These are phyloP conservation scores for Acronicta aceris DNA, from an alignment of 2,888 invertebrate genomes.

Conservation along the genomic window DNA sequence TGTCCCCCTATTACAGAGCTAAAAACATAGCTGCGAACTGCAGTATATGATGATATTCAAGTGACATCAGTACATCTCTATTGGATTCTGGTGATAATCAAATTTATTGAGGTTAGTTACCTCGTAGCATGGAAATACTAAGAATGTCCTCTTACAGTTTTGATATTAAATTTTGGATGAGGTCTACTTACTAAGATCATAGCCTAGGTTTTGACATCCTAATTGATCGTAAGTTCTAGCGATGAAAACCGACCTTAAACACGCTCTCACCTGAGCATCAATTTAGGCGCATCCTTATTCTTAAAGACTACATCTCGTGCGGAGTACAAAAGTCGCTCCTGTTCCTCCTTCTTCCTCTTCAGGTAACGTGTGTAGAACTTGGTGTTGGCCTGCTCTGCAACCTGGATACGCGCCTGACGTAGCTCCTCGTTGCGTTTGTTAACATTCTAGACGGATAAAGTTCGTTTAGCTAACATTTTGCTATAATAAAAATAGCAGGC, in stretches of 20 bases:
- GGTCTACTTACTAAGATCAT: too few relatives aligned
- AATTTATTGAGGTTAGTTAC: too few relatives aligned
- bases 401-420: slow-evolving; percentile 72
- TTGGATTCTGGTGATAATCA: too few relatives aligned
- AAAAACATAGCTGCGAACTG: too few relatives aligned
- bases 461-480: not conserved
- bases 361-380: slow-evolving; percentile 80
- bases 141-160: too few relatives aligned
- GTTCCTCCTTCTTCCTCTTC: slow-evolving; percentile 71
- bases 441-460: slow-evolving; percentile 70
- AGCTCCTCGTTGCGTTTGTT: slow-evolving; percentile 83
- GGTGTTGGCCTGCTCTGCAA: slow-evolving; percentile 76
- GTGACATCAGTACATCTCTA: too few relatives aligned
- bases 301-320: slow-evolving; percentile 83
- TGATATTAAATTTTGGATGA: too few relatives aligned
- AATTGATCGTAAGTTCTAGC: too few relatives aligned
- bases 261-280: slow-evolving; percentile 73
- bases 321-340: slow-evolving; percentile 75
- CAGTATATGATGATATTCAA: too few relatives aligned
- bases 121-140: too few relatives aligned
- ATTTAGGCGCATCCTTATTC: slow-evolving; percentile 84
- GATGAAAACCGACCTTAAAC: too few relatives aligned
- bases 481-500: not conserved
- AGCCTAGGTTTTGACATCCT: too few relatives aligned
- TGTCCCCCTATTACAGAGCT: not conserved